These are phyloP conservation scores for Nothocercus julius DNA, from an alignment of 2,113 vertebrate species.

Conservation along the genomic window DNA sequence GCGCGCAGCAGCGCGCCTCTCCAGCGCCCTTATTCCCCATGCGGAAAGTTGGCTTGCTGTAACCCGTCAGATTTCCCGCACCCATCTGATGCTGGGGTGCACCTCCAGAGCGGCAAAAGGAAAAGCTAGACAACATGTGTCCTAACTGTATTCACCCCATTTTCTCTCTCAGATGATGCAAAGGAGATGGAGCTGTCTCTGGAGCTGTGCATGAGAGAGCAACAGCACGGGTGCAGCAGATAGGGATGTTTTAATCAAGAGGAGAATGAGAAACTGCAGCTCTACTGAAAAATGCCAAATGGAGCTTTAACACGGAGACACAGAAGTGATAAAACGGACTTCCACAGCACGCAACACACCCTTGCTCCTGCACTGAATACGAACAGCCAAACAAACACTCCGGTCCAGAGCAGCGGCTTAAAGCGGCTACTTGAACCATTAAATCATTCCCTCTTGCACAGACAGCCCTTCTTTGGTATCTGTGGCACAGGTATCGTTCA, in stretches of 20 bases:
- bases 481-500: neutral
- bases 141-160: fast-evolving
- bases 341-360: neutral
- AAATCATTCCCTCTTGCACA: neutral
- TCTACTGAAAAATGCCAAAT: neutral
- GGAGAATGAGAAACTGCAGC: neutral
- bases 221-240: neutral
- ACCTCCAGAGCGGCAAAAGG: neutral
- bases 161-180: neutral
- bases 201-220: neutral
- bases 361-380: fast-evolving
- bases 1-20: too few relatives aligned
- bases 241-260: neutral
- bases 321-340: neutral
- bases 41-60: fast-evolving
- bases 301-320: neutral
- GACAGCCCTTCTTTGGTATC: neutral
- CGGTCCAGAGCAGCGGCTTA: neutral
- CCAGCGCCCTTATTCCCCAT: neutral
- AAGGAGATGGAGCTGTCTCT: neutral
- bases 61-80: fast-evolving
- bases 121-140: neutral
- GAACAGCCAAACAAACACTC: neutral
- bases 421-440: neutral
- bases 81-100: fast-evolving